Conservation (phyloP, 2,797 vertebrate species). For the Cercopithecus hamlyni region DNA sequence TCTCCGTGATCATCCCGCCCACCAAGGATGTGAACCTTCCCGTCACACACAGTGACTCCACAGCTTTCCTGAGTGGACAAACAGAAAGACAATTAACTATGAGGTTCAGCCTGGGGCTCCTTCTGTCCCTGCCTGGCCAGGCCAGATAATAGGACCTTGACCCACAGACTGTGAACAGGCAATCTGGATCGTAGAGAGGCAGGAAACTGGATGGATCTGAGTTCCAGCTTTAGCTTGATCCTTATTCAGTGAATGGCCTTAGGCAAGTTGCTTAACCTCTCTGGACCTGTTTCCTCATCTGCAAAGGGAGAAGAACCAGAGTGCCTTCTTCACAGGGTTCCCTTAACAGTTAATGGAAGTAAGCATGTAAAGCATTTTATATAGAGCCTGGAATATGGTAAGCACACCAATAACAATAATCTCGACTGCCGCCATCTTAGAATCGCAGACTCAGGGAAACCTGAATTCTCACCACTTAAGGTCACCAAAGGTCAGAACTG, state of each 20-base stretch:
- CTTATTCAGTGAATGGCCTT: neutral
- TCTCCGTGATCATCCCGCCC: constrained; percentile 84
- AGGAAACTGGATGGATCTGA: neutral
- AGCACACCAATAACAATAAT: neutral
- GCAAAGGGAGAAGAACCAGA: neutral
- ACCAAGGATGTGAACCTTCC: constrained; percentile 88
- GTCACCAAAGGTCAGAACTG: neutral
- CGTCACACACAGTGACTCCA: constrained; percentile 85
- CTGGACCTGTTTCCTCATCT: neutral
- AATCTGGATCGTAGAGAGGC: neutral
- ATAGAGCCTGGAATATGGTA: neutral
- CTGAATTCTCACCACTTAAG: neutral
- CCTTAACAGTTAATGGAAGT: neutral
- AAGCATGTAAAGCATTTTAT: neutral
- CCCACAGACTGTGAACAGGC: neutral
- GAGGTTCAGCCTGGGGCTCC: neutral
- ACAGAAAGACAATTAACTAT: constrained; percentile 8
- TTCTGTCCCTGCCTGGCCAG: neutral
- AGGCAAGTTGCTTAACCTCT: neutral
- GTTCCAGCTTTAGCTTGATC: neutral
- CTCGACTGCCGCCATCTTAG: neutral
- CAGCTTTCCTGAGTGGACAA: constrained; percentile 86
- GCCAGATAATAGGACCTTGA: neutral
- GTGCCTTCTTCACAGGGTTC: neutral
- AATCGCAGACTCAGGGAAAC: neutral